Conservation (phyloP, 30 jellyfish, hydroid and myxozoan genomes). For the Catostylus mosaicus region DNA sequence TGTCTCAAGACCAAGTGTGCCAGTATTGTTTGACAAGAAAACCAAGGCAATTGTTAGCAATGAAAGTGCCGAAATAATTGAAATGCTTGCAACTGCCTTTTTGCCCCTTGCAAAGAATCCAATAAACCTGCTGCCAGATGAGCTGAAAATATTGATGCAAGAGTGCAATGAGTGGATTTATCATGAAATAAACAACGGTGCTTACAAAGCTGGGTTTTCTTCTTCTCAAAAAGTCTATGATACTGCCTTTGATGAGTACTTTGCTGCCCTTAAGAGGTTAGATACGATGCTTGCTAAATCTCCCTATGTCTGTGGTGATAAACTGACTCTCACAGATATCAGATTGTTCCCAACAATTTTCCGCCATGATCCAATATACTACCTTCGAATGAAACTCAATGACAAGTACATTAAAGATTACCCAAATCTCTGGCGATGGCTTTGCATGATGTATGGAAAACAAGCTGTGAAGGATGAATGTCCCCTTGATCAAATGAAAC, state of each 20-base stretch:
- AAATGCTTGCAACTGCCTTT: slow-evolving; percentile 79
- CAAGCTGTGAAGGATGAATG: slow-evolving; percentile 55
- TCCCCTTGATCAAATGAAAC: slow-evolving; percentile 71
- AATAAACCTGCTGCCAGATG: slow-evolving; percentile 39
- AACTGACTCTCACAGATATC: slow-evolving; percentile 47
- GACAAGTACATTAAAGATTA: slow-evolving; percentile 42
- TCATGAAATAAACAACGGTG: slow-evolving; percentile 53
- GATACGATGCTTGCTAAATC: slow-evolving; percentile 36
- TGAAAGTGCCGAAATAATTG: slow-evolving; percentile 78
- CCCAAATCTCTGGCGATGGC: slow-evolving; percentile 70
- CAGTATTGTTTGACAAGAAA: slow-evolving; percentile 87
- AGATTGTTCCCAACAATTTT: slow-evolving; percentile 60
- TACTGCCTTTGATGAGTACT: slow-evolving; percentile 55
- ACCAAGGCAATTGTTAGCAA: slow-evolving; percentile 81
- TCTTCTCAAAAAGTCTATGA: slow-evolving; percentile 48
- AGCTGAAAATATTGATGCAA: slow-evolving; percentile 4
- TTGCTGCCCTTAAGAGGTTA: slow-evolving; percentile 34
- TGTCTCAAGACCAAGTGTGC: slow-evolving; percentile 78
- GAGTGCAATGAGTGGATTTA: slow-evolving; percentile 69
- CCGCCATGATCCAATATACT: slow-evolving; percentile 68
- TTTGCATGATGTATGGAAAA: slow-evolving; percentile 38
- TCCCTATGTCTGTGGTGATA: slow-evolving; percentile 44
- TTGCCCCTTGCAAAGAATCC: slow-evolving; percentile 59
- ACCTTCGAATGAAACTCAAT: slow-evolving; percentile 49
- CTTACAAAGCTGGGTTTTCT: slow-evolving; percentile 70